phyloP scores from a whole-genome alignment of 2,888 invertebrate genomes.

The Cryptocephalus moraei region DNA sequence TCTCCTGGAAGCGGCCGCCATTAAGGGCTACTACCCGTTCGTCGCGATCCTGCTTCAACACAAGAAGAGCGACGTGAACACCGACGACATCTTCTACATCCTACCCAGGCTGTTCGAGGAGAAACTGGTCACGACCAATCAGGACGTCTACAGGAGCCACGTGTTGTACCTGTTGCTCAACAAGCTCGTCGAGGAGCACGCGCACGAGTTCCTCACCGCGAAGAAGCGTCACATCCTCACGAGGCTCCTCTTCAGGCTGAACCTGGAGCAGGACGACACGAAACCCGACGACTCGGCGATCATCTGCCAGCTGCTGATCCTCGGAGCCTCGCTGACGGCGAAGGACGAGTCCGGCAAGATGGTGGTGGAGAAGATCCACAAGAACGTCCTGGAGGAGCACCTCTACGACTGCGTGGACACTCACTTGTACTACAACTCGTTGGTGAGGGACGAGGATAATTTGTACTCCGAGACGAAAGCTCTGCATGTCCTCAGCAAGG shows the following conservation, averaged over 20 bases:
- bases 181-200: slow-evolving; percentile 9
- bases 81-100: slow-evolving; percentile 11
- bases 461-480: slow-evolving; percentile 16
- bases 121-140: slow-evolving; percentile 4
- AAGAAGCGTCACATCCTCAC: slow-evolving; percentile 8
- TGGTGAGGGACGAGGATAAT: slow-evolving; percentile 12
- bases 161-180: slow-evolving; percentile 14
- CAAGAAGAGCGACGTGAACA: slow-evolving; percentile 9
- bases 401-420: slow-evolving; percentile 18
- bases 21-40: slow-evolving; percentile 20
- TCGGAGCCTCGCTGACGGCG: slow-evolving; percentile 17
- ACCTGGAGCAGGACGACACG: slow-evolving; percentile 13
- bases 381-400: slow-evolving; percentile 14
- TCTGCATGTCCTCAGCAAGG: slow-evolving; percentile 10
- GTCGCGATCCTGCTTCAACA: slow-evolving; percentile 17
- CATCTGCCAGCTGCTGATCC: slow-evolving; percentile 16
- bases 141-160: slow-evolving; percentile 12
- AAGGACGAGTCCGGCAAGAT: slow-evolving; percentile 3
- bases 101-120: slow-evolving; percentile 8
- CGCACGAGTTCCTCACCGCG: slow-evolving; percentile 4
- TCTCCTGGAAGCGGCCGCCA: slow-evolving; percentile 16
- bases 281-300: slow-evolving; percentile 12
- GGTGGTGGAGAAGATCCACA: slow-evolving; percentile 12
- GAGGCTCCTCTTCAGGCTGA: slow-evolving; percentile 9
- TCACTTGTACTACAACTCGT: slow-evolving; percentile 16